Base-by-base conservation (phyloP, 2,888 invertebrate genomes). In the Adelphocoris suturalis region DNA sequence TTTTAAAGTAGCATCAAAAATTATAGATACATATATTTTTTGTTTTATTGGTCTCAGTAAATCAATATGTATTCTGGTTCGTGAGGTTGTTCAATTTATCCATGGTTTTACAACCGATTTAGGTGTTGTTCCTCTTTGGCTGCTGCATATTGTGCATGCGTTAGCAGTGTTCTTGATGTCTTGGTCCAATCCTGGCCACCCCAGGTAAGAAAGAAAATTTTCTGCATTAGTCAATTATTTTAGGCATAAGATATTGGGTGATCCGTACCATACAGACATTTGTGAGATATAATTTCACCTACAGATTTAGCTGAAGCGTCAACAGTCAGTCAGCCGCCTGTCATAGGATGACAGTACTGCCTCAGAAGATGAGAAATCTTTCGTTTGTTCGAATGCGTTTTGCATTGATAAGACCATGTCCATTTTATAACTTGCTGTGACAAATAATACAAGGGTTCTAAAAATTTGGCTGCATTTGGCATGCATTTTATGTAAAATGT, bases 401-500 rank as follows among this genome's bases (percentile, higher is more conserved):
- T 46, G 28, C 61, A 88, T 5, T 23, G 46, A 16, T 57, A 37
- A 2, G 75, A n/a, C 90, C 90, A 90, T 28, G 0, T 47, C 82
- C 87, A 91, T 11, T n/a, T 47, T 12, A n/a, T n/a, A 28, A 84
- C 61, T n/a, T 90, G 90, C 27, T 82, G 78, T 12, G 52, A 9
- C 19, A 61, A 19, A 82, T 52, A n/a, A 46, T 47, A 61, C 90
- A 90, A 27, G 16, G 91, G 90, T 47, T 89, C 5, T 0, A 90
- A 55, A 68, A 90, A 86, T 9, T 89, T 52, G 19, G 90, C 86
- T 57, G 89, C 90, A 46, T 46, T 16, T n/a, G 13, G 48, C 7
- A 93, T 91, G 90, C 93, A 93, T 87, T 92, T 92, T 9, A 92
- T 84, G 90, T 93, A 93, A 91, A 93, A 93, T 90, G 92, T 93